phyloP scores from a whole-genome alignment of 2,888 invertebrate species.

The Gandaritis pyraliata region DNA sequence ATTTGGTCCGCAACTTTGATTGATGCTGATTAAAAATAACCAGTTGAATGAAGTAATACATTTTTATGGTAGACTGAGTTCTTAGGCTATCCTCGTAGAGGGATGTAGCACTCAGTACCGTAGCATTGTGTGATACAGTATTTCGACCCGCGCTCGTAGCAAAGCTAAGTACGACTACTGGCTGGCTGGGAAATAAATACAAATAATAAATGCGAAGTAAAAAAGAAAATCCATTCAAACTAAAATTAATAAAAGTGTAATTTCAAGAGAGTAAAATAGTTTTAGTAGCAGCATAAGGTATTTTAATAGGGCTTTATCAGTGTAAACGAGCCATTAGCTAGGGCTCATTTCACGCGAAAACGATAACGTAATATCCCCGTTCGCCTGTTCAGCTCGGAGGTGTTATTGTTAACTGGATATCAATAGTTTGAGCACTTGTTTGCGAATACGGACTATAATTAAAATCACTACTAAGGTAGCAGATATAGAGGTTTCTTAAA shows the following conservation, averaged over 20 bases:
- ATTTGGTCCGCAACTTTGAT: too few relatives aligned
- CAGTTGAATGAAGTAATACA: too few relatives aligned
- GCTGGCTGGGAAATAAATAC: not conserved
- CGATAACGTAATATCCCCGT: constrained; percentile 50
- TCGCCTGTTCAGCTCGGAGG: constrained; percentile 27
- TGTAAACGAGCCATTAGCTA: constrained; percentile 23
- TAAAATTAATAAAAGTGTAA: constrained; percentile 1
- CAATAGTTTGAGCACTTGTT: constrained; percentile 33
- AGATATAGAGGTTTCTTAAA: too few relatives aligned
- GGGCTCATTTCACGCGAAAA: constrained; percentile 46
- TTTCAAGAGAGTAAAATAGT: not conserved
- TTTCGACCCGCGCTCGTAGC: not conserved
- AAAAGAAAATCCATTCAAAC: not conserved
- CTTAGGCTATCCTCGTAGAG: not conserved
- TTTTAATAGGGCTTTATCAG: constrained; percentile 2
- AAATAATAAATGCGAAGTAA: not conserved
- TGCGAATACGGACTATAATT: constrained; percentile 1
- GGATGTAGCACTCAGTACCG: not conserved
- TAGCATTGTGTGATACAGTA: too few relatives aligned
- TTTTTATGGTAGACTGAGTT: too few relatives aligned
- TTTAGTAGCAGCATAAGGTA: not conserved
- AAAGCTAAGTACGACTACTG: not conserved
- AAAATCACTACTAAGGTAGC: not conserved
- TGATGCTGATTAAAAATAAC: too few relatives aligned
- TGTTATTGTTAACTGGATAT: constrained; percentile 39